These are phyloP conservation scores for Suricata suricatta DNA, from an alignment of 2,113 vertebrate species.

Conservation along the genomic window DNA sequence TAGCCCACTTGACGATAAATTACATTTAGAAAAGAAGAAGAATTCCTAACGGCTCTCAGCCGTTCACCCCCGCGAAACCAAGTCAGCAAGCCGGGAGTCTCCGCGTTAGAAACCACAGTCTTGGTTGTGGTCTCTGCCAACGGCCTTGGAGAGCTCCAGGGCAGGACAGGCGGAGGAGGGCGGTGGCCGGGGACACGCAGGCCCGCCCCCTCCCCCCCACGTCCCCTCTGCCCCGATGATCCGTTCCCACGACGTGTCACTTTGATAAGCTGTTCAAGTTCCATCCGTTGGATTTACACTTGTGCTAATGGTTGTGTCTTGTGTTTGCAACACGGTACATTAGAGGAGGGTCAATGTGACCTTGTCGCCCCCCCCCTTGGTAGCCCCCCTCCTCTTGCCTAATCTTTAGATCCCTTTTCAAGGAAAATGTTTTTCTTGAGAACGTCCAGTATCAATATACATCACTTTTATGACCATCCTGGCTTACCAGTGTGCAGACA, in stretches of 20 bases:
- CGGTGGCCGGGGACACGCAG: rapidly evolving
- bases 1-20: no score
- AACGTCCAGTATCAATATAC: background rate
- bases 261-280: background rate
- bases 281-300: rapidly evolving
- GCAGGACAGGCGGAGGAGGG: background rate
- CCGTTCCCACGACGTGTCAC: rapidly evolving
- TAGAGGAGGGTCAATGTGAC: rapidly evolving
- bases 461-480: background rate
- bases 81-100: rapidly evolving
- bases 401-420: background rate
- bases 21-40: no score
- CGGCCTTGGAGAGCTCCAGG: background rate
- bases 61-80: rapidly evolving
- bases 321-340: rapidly evolving
- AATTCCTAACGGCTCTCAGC: rapidly evolving
- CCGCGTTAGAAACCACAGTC: rapidly evolving
- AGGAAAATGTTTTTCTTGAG: background rate
- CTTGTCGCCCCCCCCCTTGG: rapidly evolving
- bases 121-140: rapidly evolving
- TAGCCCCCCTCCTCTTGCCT: background rate
- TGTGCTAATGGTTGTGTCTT: rapidly evolving
- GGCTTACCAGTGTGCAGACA: background rate
- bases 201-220: no score
- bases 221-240: rapidly evolving